phyloP scores from a whole-genome alignment of 2,888 invertebrate species.

The Thymelicus sylvestris region DNA sequence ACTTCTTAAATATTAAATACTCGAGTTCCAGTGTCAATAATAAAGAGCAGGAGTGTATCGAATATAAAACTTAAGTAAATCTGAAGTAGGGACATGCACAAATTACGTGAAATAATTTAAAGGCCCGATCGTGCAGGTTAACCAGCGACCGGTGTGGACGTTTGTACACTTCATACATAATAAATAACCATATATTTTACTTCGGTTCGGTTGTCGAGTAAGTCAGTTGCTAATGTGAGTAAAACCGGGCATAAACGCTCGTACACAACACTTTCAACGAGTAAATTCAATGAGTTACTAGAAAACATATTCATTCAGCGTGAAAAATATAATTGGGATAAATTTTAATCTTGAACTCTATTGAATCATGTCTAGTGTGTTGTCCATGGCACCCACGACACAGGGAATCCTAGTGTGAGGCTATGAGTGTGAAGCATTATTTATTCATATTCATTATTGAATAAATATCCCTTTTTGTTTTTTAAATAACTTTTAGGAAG shows the following conservation, averaged over 20 bases:
- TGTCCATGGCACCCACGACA: too few species aligned
- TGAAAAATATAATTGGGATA: too few species aligned
- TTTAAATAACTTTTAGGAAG: too few species aligned
- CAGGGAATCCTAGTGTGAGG: too few species aligned
- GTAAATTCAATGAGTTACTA: background rate
- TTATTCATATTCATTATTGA: too few species aligned
- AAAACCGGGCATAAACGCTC: background rate
- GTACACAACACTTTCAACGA: background rate
- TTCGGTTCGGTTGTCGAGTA: slow-evolving; percentile 26
- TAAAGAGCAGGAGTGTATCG: slow-evolving; percentile 5
- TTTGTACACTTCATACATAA: slow-evolving; percentile 37
- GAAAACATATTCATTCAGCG: background rate
- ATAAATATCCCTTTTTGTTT: too few species aligned
- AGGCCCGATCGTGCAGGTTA: slow-evolving; percentile 33
- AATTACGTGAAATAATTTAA: slow-evolving; percentile 35
- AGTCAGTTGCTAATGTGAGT: slow-evolving; percentile 47
- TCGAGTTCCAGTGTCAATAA: slow-evolving; percentile 1
- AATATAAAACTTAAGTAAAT: slow-evolving; percentile 11
- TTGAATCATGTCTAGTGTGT: too few species aligned
- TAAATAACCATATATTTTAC: slow-evolving; percentile 35
- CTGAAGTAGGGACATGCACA: slow-evolving; percentile 27
- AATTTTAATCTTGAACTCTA: too few species aligned
- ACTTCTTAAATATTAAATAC: background rate
- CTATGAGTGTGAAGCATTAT: too few species aligned
- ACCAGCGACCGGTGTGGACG: slow-evolving; percentile 23